These are phyloP conservation scores for Chrysomallon squamiferum DNA, from an alignment of 1,140 invertebrate species.

Conservation along the genomic window DNA sequence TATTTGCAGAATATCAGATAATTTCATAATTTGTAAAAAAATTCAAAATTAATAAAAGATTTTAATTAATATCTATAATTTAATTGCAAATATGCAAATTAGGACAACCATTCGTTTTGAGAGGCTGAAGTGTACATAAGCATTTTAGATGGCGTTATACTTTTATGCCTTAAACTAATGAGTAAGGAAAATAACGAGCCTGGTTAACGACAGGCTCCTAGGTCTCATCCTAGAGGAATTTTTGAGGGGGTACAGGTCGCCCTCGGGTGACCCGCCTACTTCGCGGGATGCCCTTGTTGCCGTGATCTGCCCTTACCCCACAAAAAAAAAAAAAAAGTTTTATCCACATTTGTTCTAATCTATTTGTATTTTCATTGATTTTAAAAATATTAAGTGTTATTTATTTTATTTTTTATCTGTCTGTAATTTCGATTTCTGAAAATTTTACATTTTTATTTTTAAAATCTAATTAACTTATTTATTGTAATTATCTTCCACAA, in stretches of 20 bases:
- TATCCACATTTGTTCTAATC: neutral
- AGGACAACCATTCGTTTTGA: too few relatives aligned
- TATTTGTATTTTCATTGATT: neutral
- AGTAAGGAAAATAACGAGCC: constrained; percentile 59
- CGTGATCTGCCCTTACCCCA: constrained; percentile 54
- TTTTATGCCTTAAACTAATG: constrained; percentile 57
- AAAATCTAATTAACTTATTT: too few relatives aligned
- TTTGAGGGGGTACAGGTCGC: constrained; percentile 57
- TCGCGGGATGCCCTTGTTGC: constrained; percentile 54
- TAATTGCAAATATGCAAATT: too few relatives aligned
- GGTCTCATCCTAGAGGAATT: constrained; percentile 47
- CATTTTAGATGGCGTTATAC: rapidly evolving
- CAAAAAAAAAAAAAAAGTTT: neutral
- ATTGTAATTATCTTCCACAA: too few relatives aligned
- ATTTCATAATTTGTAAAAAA: too few relatives aligned
- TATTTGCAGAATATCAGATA: too few relatives aligned
- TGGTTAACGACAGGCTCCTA: constrained; percentile 46
- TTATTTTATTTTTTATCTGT: too few relatives aligned
- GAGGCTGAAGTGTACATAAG: too few relatives aligned
- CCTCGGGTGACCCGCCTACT: constrained; percentile 56
- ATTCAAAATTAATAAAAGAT: too few relatives aligned
- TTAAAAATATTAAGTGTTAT: neutral
- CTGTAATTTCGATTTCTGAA: too few relatives aligned
- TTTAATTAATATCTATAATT: too few relatives aligned
- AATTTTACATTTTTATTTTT: too few relatives aligned